phyloP scores from a whole-genome alignment of 2,888 invertebrate species.

The Tromatobia lineatoria region DNA sequence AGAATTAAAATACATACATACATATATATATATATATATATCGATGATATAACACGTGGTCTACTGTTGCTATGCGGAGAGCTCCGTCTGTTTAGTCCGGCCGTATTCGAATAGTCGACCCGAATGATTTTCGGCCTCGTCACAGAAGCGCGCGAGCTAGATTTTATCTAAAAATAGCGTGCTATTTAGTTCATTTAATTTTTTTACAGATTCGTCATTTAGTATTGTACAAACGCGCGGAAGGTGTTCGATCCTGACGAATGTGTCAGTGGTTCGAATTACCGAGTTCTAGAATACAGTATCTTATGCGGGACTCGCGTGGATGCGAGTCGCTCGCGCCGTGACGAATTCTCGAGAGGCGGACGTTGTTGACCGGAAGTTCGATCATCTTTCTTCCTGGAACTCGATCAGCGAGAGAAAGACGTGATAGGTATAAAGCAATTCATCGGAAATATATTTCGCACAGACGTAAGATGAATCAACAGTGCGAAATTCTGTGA shows the following conservation, averaged over 20 bases:
- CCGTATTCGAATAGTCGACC: conserved; percentile 62
- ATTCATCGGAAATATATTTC: background rate
- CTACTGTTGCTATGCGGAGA: conserved; percentile 66
- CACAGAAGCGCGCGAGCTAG: conserved; percentile 30
- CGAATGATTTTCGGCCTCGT: conserved; percentile 62
- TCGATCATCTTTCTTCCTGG: conserved; percentile 56
- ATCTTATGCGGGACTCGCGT: background rate
- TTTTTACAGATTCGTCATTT: background rate
- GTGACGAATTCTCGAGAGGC: conserved; percentile 48
- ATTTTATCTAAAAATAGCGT: conserved; percentile 30
- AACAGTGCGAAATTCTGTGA: background rate
- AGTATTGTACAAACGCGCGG: background rate
- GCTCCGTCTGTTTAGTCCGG: conserved; percentile 14
- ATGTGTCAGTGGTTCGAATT: background rate
- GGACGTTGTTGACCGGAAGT: conserved; percentile 55
- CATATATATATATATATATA: conserved; percentile 5
- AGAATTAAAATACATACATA: conserved; percentile 3
- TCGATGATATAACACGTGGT: conserved; percentile 62
- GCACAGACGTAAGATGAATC: background rate
- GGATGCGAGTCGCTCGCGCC: conserved; percentile 12
- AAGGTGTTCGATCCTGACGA: background rate
- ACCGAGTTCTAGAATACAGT: background rate
- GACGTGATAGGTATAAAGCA: background rate
- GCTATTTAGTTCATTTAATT: background rate
- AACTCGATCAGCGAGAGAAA: conserved; percentile 9